A percentile compares a stretch with the other conserved stretches of the same genome.
Evolutionary conservation across 2,888 invertebrate genomes (phyloP).

Genomic region (Gnatocerus cornutus): DNA sequence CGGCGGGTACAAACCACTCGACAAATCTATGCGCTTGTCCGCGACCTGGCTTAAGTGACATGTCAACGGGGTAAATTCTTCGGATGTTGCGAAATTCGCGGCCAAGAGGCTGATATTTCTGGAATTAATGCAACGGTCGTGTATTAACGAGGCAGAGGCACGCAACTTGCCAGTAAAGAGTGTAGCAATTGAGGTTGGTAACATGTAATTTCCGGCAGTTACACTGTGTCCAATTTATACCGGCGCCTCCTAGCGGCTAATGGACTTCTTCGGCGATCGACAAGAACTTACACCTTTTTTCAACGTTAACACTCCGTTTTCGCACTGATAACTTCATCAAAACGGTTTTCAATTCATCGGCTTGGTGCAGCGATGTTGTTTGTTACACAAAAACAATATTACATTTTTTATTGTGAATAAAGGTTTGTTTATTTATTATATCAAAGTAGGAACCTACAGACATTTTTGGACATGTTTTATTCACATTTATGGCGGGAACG

Average conservation of each 20-base stretch:
- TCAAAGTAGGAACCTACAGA: too few species aligned
- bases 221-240: constrained; percentile 51
- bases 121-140: constrained; percentile 37
- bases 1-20: constrained; percentile 60
- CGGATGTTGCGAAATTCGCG: constrained; percentile 11
- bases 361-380: too few species aligned
- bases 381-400: too few species aligned
- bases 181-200: constrained; percentile 47
- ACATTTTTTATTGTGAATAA: too few species aligned
- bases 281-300: too few species aligned
- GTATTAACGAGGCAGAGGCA: constrained; percentile 43
- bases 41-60: constrained; percentile 39
- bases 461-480: too few species aligned
- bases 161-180: constrained; percentile 45
- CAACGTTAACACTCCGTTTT: too few species aligned
- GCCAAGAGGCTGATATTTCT: constrained; percentile 25
- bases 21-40: constrained; percentile 60
- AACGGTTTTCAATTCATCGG: too few species aligned
- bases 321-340: not conserved
- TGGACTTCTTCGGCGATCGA: constrained; percentile 25
- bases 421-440: too few species aligned
- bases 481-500: too few species aligned
- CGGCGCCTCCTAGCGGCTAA: constrained; percentile 49
- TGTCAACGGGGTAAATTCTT: constrained; percentile 23
- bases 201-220: constrained; percentile 54